Percentiles rank a stretch among this genome's conserved stretches.
Evolutionary conservation across 2,797 vertebrate species (phyloP).

Genomic region (Microhierax caerulescens): DNA sequence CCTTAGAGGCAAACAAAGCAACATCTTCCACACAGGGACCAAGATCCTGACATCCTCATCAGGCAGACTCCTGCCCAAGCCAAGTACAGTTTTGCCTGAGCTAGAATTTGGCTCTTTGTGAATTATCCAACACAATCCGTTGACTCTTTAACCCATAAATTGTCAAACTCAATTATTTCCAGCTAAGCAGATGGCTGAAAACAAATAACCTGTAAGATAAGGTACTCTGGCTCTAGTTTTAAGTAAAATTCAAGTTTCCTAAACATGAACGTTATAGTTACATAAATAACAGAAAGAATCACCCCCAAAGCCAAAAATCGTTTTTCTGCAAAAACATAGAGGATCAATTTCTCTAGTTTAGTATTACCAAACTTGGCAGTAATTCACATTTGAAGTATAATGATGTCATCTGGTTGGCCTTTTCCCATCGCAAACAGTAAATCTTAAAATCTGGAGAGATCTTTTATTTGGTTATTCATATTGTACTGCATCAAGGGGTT

Average conservation of each 20-base stretch:
- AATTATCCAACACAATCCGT: conserved; percentile 41
- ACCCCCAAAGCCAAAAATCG: conserved; percentile 51
- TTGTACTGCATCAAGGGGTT: conserved; percentile 79
- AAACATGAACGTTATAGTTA: conserved; percentile 38
- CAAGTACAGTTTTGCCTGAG: conserved; percentile 7
- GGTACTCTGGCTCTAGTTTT: conserved; percentile 21
- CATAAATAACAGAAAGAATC: conserved; percentile 68
- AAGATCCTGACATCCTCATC: conserved; percentile 26
- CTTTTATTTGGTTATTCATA: conserved; percentile 83
- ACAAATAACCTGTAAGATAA: conserved; percentile 53
- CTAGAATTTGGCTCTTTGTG: conserved; percentile 10
- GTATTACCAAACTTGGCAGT: conserved; percentile 77
- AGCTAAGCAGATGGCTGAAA: conserved; percentile 37
- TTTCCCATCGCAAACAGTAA: conserved; percentile 81
- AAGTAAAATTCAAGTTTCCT: conserved; percentile 54
- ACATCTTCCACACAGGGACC: conserved; percentile 30
- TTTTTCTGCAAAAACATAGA: conserved; percentile 65
- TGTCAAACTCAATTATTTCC: conserved; percentile 47
- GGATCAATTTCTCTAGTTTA: conserved; percentile 78
- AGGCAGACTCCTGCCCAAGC: conserved; percentile 9
- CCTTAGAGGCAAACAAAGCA: neutral
- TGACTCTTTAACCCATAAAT: conserved; percentile 55
- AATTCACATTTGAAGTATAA: conserved; percentile 74
- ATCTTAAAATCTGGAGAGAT: conserved; percentile 80
- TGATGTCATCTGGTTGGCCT: conserved; percentile 86